Conservation (phyloP, 2,888 invertebrate genomes). For the Epinotia demarniana region DNA sequence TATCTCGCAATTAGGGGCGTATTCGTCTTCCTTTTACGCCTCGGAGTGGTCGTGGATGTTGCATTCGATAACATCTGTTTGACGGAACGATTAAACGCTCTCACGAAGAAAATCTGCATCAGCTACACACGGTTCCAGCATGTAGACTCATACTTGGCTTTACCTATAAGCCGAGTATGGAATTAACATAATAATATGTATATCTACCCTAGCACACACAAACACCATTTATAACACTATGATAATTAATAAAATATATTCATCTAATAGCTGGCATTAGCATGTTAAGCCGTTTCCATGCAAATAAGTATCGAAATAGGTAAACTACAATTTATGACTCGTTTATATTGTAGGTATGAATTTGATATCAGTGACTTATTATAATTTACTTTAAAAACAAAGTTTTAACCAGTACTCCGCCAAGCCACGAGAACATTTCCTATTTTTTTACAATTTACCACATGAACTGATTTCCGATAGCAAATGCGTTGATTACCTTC, state of each 20-base stretch:
- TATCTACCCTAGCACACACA: constrained; percentile 17
- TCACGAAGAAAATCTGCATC: constrained; percentile 63
- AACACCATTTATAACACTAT: constrained; percentile 42
- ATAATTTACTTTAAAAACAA: too few species aligned
- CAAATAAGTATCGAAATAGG: constrained; percentile 56
- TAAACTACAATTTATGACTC: constrained; percentile 34
- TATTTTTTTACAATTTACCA: too few species aligned
- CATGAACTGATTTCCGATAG: too few species aligned
- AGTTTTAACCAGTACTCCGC: too few species aligned
- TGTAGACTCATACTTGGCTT: neutral
- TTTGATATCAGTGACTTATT: constrained; percentile 30
- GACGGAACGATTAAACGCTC: constrained; percentile 74
- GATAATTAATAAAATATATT: constrained; percentile 59
- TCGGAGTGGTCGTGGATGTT: constrained; percentile 66
- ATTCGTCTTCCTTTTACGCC: constrained; percentile 78
- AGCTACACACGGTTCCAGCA: constrained; percentile 41
- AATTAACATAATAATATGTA: constrained; percentile 16
- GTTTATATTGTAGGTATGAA: constrained; percentile 19
- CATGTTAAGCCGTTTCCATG: constrained; percentile 58
- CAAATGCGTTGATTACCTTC: too few species aligned
- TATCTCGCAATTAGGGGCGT: constrained; percentile 82
- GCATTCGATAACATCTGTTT: constrained; percentile 75
- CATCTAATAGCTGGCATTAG: constrained; percentile 57
- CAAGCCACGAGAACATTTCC: too few species aligned
- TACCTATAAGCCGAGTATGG: neutral